These are phyloP conservation scores for Silurus glanis DNA, from an alignment of 2,113 vertebrate genomes.

Conservation along the genomic window DNA sequence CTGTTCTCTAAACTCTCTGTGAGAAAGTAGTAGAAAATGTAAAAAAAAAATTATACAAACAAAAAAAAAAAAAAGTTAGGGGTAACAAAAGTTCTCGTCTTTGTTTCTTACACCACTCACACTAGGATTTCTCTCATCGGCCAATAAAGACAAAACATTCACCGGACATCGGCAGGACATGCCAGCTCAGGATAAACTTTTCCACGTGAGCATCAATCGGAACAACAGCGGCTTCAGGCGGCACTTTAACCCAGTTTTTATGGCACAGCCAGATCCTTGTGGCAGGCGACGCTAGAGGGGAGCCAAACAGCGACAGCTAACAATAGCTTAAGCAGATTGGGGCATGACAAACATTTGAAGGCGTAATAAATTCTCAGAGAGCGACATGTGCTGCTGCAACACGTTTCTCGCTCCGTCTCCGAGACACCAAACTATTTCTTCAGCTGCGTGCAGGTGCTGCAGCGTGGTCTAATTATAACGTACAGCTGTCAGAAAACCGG, in stretches of 20 bases:
- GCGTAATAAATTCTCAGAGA: conserved; percentile 5
- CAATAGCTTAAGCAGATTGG: conserved; percentile 32
- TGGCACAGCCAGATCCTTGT: conserved; percentile 5
- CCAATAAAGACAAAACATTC: not conserved
- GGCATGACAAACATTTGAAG: conserved; percentile 24
- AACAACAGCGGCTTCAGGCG: conserved; percentile 54
- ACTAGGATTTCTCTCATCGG: conserved; percentile 29
- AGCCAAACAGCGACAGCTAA: conserved; percentile 7
- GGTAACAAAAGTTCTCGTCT: conserved; percentile 9
- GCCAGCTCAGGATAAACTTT: conserved; percentile 60
- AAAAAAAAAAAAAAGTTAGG: no score
- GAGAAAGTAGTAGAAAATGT: conserved; percentile 22
- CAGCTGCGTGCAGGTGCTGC: not conserved
- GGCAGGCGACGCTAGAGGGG: not conserved
- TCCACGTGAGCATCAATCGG: conserved; percentile 61
- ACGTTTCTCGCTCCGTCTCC: not conserved
- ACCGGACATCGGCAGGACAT: conserved; percentile 46
- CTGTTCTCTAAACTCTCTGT: conserved; percentile 29
- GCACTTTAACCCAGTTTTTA: conserved; percentile 61
- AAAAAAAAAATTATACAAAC: no score
- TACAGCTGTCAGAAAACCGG: not conserved
- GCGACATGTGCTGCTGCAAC: not conserved
- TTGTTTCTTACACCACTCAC: conserved; percentile 40
- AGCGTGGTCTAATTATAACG: conserved; percentile 10
- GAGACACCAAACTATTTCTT: conserved; percentile 26